phyloP scores from a whole-genome alignment of 2,113 vertebrate species.

The Pelobates fuscus region DNA sequence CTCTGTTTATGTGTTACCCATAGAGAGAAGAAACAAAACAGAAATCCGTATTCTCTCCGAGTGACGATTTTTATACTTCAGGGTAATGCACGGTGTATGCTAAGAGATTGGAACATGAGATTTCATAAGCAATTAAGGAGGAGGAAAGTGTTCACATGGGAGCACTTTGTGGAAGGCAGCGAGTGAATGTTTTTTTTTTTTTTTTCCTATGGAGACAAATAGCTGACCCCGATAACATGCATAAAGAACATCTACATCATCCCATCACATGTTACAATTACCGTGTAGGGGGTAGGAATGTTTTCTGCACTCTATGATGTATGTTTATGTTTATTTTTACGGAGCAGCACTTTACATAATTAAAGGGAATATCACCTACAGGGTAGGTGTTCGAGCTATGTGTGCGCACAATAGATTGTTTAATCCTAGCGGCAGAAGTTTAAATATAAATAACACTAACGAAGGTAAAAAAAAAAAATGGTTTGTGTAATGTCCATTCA shows the following conservation, averaged over 20 bases:
- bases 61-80: not conserved
- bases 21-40: not conserved
- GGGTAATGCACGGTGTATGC: not conserved
- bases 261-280: too few species aligned
- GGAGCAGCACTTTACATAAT: too few species aligned
- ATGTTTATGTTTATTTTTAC: too few species aligned
- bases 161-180: not conserved
- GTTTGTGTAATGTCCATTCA: too few species aligned
- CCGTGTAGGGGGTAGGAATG: too few species aligned
- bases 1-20: not conserved
- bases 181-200: not conserved
- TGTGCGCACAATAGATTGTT: too few species aligned
- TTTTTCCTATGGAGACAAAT: not conserved
- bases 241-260: not conserved
- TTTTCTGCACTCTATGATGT: too few species aligned
- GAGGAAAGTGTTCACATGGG: conserved; percentile 17
- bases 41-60: not conserved
- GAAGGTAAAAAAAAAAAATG: too few species aligned
- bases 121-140: conserved; percentile 25
- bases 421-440: too few species aligned
- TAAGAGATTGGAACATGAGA: conserved; percentile 6
- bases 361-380: too few species aligned
- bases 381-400: too few species aligned
- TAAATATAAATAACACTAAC: too few species aligned
- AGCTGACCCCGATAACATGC: not conserved